phyloP scores from a whole-genome alignment of 2,797 vertebrate species.

The Glossophaga mutica region DNA sequence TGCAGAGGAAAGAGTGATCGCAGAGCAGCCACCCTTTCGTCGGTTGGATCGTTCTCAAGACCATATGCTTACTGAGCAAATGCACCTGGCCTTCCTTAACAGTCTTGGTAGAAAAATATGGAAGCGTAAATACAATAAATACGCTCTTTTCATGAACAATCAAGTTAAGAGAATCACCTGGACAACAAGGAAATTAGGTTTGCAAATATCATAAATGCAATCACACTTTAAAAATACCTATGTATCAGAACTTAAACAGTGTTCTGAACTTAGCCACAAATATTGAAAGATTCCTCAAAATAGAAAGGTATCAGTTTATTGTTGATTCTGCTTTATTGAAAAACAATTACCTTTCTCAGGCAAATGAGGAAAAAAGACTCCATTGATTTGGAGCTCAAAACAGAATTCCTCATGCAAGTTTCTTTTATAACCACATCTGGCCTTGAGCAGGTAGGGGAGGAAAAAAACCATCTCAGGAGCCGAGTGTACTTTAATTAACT shows the following conservation, averaged over 20 bases:
- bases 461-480: background rate
- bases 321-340: background rate
- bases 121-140: background rate
- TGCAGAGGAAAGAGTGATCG: background rate
- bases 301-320: background rate
- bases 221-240: background rate
- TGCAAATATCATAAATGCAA: background rate
- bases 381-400: background rate
- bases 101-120: background rate
- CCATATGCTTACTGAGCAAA: background rate
- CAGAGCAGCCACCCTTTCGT: background rate
- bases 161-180: background rate
- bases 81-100: background rate
- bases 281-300: background rate
- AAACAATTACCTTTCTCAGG: background rate
- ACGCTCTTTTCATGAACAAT: background rate
- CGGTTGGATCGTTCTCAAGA: too few relatives aligned
- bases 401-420: background rate
- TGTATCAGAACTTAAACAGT: background rate
- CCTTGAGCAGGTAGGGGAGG: background rate
- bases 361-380: background rate
- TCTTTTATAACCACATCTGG: slow-evolving; percentile 19
- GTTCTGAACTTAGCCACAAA: background rate
- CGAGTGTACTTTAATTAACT: slow-evolving; percentile 59
- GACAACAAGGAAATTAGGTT: background rate